These are phyloP conservation scores for Tridacna gigas DNA, from an alignment of 2,888 invertebrate genomes.

Conservation along the genomic window DNA sequence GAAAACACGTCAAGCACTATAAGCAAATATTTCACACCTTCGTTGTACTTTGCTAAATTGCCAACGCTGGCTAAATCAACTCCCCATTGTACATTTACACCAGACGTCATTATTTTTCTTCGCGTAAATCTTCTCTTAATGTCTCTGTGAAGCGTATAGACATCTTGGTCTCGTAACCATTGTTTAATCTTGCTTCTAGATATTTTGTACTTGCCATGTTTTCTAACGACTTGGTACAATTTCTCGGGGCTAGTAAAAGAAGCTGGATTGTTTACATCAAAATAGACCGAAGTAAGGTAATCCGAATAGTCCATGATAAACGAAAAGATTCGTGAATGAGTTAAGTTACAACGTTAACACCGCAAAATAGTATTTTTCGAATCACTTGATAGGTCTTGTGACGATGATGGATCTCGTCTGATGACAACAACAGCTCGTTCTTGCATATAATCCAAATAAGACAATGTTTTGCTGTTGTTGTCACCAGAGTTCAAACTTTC, in stretches of 20 bases:
- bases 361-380: no score
- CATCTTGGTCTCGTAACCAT: slow-evolving; percentile 35
- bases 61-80: slow-evolving; percentile 27
- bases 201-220: slow-evolving; percentile 35
- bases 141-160: slow-evolving; percentile 4
- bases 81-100: slow-evolving; percentile 41
- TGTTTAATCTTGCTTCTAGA: slow-evolving; percentile 29
- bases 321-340: no score
- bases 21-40: slow-evolving; percentile 28
- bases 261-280: neutral
- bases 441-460: no score
- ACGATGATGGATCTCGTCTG: no score
- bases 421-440: no score
- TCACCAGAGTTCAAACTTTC: no score
- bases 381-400: no score
- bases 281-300: slow-evolving; percentile 3
- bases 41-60: slow-evolving; percentile 20
- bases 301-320: no score
- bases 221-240: neutral
- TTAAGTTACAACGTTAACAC: no score
- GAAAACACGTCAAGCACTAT: slow-evolving; percentile 39
- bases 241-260: neutral
- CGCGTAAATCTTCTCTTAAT: slow-evolving; percentile 33
- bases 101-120: slow-evolving; percentile 19
- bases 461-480: no score